Evolutionary conservation across 2,113 vertebrate genomes (phyloP).

Genomic region (Urocolius indicus): DNA sequence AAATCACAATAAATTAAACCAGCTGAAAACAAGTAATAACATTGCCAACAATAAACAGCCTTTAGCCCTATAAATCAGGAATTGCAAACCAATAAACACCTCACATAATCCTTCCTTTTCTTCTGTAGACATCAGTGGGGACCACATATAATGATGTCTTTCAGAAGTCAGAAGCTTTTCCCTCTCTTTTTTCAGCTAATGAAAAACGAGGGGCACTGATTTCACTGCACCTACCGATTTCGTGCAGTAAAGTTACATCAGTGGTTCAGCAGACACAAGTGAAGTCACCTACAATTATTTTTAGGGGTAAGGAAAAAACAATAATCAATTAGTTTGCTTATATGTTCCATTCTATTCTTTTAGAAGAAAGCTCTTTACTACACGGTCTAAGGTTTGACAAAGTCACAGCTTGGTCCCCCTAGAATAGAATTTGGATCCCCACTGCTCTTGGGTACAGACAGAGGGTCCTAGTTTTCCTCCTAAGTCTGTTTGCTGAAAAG

Average conservation of each 20-base stretch:
- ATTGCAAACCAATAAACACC: neutral
- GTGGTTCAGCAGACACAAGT: neutral
- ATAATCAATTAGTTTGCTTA: neutral
- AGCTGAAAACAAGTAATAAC: neutral
- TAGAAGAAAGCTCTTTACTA: neutral
- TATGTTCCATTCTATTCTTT: neutral
- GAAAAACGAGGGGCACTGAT: neutral
- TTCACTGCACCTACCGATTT: neutral
- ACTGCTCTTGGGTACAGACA: neutral
- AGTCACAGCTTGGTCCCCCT: neutral
- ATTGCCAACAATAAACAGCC: neutral
- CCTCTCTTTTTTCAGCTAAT: neutral
- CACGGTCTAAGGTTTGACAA: neutral
- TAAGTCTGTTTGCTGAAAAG: neutral
- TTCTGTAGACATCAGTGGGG: neutral
- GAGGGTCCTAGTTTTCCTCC: neutral
- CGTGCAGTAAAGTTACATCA: neutral
- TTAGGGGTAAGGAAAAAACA: neutral
- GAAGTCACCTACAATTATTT: neutral
- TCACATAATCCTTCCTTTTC: neutral
- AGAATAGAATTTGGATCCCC: neutral
- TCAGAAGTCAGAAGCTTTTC: neutral
- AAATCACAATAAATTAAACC: neutral
- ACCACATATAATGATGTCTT: neutral
- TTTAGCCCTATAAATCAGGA: neutral